Conservation (phyloP, 2,113 vertebrate genomes). For the Polypterus bichir region DNA sequence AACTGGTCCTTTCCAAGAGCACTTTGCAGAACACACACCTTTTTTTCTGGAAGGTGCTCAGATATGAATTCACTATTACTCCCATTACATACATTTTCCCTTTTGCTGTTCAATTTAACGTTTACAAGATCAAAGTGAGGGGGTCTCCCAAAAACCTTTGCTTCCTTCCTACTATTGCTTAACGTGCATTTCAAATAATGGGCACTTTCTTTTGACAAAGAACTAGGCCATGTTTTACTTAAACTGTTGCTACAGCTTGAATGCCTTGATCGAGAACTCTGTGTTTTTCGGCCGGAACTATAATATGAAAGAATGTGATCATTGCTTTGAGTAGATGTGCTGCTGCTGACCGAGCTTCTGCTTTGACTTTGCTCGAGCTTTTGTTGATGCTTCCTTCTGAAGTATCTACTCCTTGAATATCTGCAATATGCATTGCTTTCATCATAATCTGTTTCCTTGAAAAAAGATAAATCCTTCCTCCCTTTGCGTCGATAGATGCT, state of each 20-base stretch:
- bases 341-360: slow-evolving; percentile 42
- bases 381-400: slow-evolving; percentile 24
- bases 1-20: slow-evolving; percentile 46
- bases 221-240: slow-evolving; percentile 18
- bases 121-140: slow-evolving; percentile 16
- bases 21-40: not conserved
- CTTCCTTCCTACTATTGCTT: slow-evolving; percentile 20
- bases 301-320: slow-evolving; percentile 15
- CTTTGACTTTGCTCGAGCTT: slow-evolving; percentile 24
- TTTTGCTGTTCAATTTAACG: slow-evolving; percentile 1
- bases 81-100: not conserved
- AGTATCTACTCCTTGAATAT: slow-evolving; percentile 22
- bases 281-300: slow-evolving; percentile 20
- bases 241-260: slow-evolving; percentile 20
- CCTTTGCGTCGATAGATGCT: slow-evolving; percentile 33
- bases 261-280: slow-evolving; percentile 21
- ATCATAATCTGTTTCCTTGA: slow-evolving; percentile 19
- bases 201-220: slow-evolving; percentile 27
- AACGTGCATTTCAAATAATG: slow-evolving; percentile 13
- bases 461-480: slow-evolving; percentile 35
- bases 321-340: slow-evolving; percentile 39
- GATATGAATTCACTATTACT: not conserved
- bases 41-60: not conserved
- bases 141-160: slow-evolving; percentile 10
- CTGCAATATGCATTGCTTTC: slow-evolving; percentile 12